Evolutionary conservation across 2,888 invertebrate species (phyloP), one percentile per base, ranked within the genome.

Genomic region (Pelosia muscerda): DNA sequence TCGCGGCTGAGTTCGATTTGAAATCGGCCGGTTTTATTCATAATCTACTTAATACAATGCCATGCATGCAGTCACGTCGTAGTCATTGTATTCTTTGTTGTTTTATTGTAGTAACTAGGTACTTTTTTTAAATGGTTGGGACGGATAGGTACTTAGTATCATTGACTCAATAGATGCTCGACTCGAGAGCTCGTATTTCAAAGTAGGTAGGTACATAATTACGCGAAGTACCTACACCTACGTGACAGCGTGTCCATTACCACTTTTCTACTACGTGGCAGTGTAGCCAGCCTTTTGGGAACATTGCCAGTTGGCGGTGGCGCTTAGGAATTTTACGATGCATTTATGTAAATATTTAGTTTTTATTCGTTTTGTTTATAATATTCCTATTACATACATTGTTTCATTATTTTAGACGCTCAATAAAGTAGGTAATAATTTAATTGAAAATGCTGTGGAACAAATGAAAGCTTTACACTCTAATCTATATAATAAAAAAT

Each of bases 341-440:
- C 8, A 49, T 49, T 49, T 49, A 49, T 49, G 49, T 49, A 49
- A 49, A 49, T 49, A 49, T 49, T 49, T 49, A 49, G n/a, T n/a
- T 49, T 49, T 49, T 49, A 49, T 49, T 19, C 49, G n/a, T 49
- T 49, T 49, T 49, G 49, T 49, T 49, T n/a, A n/a, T 49, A n/a
- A 49, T 49, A 19, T 19, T 49, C 8, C 9, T 1, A 49, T 49
- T n/a, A 49, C n/a, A 8, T n/a, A 42, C 9, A 49, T n/a, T 49
- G 49, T 49, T 49, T 49, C 8, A 19, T 49, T 31, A 10, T 1
- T 31, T 49, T 49, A 49, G n/a, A 9, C 8, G n/a, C n/a, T 9
- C 8, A 49, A 3, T 49, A 19, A 42, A 42, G 19, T 34, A 34
- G 13, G 2, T 13, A 34, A 2, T 13, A 34, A 34, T 34, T 34